These are phyloP conservation scores for Pygathrix nemaeus DNA, from an alignment of 2,113 vertebrate species.

Conservation along the genomic window DNA sequence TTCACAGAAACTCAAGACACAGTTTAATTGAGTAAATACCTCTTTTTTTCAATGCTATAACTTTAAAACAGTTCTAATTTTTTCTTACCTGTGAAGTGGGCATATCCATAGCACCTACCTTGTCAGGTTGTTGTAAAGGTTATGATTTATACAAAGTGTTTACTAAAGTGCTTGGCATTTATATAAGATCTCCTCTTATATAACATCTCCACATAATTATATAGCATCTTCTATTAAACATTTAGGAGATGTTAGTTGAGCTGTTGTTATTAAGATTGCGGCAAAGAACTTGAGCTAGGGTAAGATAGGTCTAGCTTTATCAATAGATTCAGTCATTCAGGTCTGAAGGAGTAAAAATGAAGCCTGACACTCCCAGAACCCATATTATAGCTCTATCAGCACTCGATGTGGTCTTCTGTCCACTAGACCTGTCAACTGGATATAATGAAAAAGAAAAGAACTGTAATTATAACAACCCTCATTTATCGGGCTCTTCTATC, in stretches of 20 bases:
- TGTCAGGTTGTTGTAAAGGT: background rate
- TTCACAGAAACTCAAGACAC: background rate
- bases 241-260: background rate
- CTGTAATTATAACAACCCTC: background rate
- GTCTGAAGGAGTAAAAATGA: background rate
- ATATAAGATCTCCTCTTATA: no score
- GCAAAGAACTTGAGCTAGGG: background rate
- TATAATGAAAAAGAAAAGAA: background rate
- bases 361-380: background rate
- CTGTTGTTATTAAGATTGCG: background rate
- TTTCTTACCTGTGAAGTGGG: background rate
- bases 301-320: background rate
- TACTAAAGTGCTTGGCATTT: background rate
- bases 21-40: background rate
- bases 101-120: background rate
- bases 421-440: background rate
- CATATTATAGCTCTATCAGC: background rate
- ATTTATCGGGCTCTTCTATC: background rate
- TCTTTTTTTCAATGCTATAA: background rate
- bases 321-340: background rate
- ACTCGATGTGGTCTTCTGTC: background rate
- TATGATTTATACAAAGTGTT: background rate
- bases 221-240: background rate
- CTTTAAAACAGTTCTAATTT: background rate
- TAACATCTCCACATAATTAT: no score